Evolutionary conservation across 2,888 invertebrate genomes (phyloP).

Genomic region (Acrocyrtus sp.): DNA sequence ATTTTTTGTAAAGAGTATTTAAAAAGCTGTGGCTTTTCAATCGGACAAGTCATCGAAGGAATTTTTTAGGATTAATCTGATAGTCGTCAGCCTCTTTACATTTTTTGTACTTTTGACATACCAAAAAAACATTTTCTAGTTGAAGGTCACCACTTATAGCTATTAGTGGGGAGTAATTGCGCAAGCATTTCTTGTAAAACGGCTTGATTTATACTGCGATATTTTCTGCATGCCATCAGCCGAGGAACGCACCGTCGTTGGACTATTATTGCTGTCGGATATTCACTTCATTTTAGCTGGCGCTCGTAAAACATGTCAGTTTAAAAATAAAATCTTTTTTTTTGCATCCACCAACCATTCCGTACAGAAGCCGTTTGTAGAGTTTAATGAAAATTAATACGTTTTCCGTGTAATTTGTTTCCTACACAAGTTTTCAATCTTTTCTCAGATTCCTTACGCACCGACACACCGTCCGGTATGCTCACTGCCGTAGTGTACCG

Average conservation of each 20-base stretch:
- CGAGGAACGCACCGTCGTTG: neutral
- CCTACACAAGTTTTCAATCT: slow-evolving; percentile 41
- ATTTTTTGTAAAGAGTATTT: too few relatives aligned
- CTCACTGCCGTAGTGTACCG: neutral
- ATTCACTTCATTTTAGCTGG: too few relatives aligned
- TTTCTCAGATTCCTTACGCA: neutral
- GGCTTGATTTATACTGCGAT: neutral
- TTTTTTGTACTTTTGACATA: too few relatives aligned
- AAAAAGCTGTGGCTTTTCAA: too few relatives aligned
- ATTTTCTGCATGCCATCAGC: neutral
- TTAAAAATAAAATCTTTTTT: slow-evolving; percentile 8
- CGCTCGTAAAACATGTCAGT: neutral
- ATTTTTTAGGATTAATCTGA: too few relatives aligned
- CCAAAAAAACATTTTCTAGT: too few relatives aligned
- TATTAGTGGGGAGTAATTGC: neutral
- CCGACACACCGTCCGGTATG: neutral
- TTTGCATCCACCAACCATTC: too few relatives aligned
- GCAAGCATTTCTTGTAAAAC: neutral
- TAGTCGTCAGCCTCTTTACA: too few relatives aligned
- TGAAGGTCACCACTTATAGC: slow-evolving; percentile 22
- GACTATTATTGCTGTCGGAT: neutral
- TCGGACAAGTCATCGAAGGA: too few relatives aligned
- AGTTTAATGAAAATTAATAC: slow-evolving; percentile 50
- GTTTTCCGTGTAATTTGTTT: slow-evolving; percentile 50
- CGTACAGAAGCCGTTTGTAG: slow-evolving; percentile 29